These are phyloP conservation scores for Callospermophilus lateralis DNA, from an alignment of 2,113 vertebrate species.

Conservation along the genomic window DNA sequence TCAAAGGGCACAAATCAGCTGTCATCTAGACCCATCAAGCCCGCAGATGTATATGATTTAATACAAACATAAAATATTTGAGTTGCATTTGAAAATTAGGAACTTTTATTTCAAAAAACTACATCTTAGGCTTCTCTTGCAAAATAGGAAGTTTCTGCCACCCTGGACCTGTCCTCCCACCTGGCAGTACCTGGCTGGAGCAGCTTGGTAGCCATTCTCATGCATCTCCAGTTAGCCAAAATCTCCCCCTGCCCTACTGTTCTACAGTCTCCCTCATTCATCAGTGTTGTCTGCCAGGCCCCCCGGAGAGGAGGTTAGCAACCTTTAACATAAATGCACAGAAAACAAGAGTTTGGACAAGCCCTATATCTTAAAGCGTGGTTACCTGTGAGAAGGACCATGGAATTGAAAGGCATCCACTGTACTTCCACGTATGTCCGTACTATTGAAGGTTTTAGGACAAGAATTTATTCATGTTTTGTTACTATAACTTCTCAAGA, in stretches of 20 bases:
- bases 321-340: not conserved
- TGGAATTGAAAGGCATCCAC: not conserved
- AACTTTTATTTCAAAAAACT: constrained; percentile 20
- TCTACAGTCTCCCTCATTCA: not conserved
- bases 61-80: not conserved
- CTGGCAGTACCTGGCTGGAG: no score
- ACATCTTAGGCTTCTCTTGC: not conserved
- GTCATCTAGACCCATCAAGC: not conserved
- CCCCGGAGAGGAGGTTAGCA: not conserved
- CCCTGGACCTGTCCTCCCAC: not conserved
- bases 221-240: not conserved
- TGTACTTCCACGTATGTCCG: not conserved
- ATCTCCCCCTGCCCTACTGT: no score
- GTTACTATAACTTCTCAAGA: not conserved
- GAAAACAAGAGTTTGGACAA: not conserved
- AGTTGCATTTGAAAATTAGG: not conserved
- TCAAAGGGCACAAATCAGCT: not conserved
- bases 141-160: not conserved
- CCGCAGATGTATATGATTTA: not conserved
- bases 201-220: no score
- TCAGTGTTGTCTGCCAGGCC: not conserved
- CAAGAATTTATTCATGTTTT: not conserved
- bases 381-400: not conserved
- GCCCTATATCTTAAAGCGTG: not conserved
- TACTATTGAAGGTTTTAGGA: not conserved